A percentile compares a stretch with the other conserved stretches of the same genome.
These are phyloP conservation scores for Mallotus villosus DNA, from an alignment of 2,797 vertebrate genomes.

Conservation along the genomic window DNA sequence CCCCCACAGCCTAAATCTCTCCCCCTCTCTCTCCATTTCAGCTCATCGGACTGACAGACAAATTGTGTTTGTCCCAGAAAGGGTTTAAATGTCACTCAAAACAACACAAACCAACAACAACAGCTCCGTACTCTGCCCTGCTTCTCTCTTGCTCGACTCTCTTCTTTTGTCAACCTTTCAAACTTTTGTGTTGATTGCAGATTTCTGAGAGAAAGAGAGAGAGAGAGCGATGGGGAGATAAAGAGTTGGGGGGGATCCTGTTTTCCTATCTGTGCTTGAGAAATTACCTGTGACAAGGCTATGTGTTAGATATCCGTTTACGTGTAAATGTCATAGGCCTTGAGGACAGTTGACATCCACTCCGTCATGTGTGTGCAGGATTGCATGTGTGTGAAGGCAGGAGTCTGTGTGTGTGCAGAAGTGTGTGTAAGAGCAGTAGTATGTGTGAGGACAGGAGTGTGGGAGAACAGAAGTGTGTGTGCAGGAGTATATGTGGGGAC, in stretches of 20 bases:
- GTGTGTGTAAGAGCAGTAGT: constrained; percentile 9
- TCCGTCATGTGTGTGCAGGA: constrained; percentile 46
- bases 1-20: constrained; percentile 14
- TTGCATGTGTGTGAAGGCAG: background rate
- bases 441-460: background rate
- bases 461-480: background rate
- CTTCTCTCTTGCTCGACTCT: constrained; percentile 47
- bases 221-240: background rate
- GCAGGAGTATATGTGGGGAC: background rate
- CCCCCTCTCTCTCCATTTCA: constrained; percentile 34
- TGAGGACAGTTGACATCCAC: constrained; percentile 63
- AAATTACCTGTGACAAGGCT: constrained; percentile 63
- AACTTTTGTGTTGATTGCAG: constrained; percentile 56
- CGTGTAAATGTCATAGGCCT: constrained; percentile 68
- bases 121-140: constrained; percentile 54
- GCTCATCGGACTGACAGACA: constrained; percentile 76
- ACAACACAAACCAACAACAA: constrained; percentile 58
- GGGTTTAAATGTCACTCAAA: constrained; percentile 69
- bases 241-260: constrained; percentile 28
- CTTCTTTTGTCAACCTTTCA: constrained; percentile 39
- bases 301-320: constrained; percentile 60
- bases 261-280: constrained; percentile 40
- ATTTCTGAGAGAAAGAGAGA: constrained; percentile 26
- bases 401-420: background rate
- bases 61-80: constrained; percentile 79